Conservation (phyloP, 1,140 invertebrate species). For the Trichonephila clavipes region DNA sequence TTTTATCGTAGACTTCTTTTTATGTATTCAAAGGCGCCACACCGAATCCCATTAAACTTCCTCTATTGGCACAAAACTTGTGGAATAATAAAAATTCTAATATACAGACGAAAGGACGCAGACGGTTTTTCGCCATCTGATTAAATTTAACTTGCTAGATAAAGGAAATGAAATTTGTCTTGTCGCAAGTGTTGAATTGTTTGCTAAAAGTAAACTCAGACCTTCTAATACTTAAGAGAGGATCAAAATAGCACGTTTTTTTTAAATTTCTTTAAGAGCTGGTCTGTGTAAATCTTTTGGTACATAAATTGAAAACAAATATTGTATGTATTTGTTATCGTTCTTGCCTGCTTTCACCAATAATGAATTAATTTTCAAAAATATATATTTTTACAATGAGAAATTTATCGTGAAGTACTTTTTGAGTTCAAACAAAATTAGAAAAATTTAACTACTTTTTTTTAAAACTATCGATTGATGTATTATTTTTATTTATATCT, state of each 20-base stretch:
- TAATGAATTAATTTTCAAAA: neutral
- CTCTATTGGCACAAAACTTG: neutral
- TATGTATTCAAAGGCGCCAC: neutral
- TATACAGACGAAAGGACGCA: no score
- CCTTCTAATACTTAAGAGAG: neutral
- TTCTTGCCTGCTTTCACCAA: neutral
- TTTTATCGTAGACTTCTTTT: neutral
- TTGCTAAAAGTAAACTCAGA: neutral
- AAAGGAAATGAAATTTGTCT: neutral
- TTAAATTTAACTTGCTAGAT: neutral
- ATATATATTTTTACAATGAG: neutral
- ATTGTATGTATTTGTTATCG: neutral
- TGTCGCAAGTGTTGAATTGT: neutral
- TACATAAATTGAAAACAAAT: no score
- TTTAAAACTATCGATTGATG: no score
- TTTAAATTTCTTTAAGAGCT: neutral
- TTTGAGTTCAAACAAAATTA: no score
- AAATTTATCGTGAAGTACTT: neutral
- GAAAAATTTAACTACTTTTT: no score
- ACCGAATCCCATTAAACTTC: neutral
- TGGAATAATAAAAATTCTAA: neutral
- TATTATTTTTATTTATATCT: no score
- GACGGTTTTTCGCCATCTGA: neutral
- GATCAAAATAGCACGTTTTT: neutral
- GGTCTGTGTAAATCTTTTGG: neutral